A percentile compares a stretch with the other conserved stretches of the same genome.
phyloP scores from a whole-genome alignment of 2,888 invertebrate species.

The Troides oblongomaculatus region DNA sequence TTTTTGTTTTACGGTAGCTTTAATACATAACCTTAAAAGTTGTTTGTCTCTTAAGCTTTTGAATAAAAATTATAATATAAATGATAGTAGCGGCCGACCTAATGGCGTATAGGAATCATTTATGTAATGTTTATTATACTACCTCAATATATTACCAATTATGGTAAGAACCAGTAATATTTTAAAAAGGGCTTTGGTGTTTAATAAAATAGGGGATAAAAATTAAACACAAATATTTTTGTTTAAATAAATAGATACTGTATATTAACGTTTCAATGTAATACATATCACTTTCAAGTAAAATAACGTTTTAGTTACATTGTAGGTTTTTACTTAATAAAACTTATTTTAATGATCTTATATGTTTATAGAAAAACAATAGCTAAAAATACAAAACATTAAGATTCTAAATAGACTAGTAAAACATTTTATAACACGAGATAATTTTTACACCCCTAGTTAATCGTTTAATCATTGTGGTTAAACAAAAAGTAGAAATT shows the following conservation, averaged over 20 bases:
- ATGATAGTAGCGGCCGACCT: too few species aligned
- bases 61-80: too few species aligned
- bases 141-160: too few species aligned
- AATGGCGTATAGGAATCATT: too few species aligned
- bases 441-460: conserved; percentile 21
- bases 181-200: neutral
- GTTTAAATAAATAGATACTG: conserved; percentile 37
- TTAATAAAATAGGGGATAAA: neutral
- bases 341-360: conserved; percentile 21
- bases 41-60: too few species aligned
- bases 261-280: conserved; percentile 35
- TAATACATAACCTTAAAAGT: too few species aligned
- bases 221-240: conserved; percentile 33
- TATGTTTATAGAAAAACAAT: conserved; percentile 24
- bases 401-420: conserved; percentile 55
- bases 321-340: conserved; percentile 15
- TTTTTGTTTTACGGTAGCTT: too few species aligned
- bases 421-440: conserved; percentile 34
- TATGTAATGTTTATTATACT: too few species aligned
- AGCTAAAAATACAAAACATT: conserved; percentile 35
- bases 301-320: conserved; percentile 20
- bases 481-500: neutral
- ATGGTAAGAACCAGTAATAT: neutral
- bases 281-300: conserved; percentile 40
- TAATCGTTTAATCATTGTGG: neutral